Conservation (phyloP, 2,888 invertebrate species). For the Oxystoma pomonae region DNA sequence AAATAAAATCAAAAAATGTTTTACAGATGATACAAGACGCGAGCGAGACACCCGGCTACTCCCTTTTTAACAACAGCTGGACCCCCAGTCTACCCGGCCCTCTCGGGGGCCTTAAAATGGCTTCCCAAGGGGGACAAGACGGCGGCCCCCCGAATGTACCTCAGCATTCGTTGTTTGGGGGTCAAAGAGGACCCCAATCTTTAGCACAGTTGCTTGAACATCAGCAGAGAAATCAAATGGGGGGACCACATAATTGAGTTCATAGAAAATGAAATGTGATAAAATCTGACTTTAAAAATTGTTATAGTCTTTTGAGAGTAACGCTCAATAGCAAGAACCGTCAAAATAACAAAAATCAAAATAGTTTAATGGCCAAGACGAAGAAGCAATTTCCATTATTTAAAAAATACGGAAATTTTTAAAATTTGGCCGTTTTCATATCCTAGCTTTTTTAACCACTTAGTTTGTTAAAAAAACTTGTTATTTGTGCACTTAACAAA, state of each 20-base stretch:
- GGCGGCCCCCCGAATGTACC: slow-evolving; percentile 25
- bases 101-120: slow-evolving; percentile 30
- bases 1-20: too few species aligned
- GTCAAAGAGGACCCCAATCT: slow-evolving; percentile 73
- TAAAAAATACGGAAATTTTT: too few species aligned
- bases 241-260: slow-evolving; percentile 3
- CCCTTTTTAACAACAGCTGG: slow-evolving; percentile 47
- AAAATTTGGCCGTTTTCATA: too few species aligned
- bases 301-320: too few species aligned
- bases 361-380: too few species aligned
- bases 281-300: not conserved
- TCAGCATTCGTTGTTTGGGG: slow-evolving; percentile 64
- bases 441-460: too few species aligned
- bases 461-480: too few species aligned
- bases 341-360: too few species aligned
- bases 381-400: too few species aligned
- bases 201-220: slow-evolving; percentile 76
- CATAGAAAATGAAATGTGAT: not conserved
- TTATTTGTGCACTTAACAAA: too few species aligned
- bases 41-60: slow-evolving; percentile 37
- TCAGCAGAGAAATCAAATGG: slow-evolving; percentile 55
- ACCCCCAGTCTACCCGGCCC: slow-evolving; percentile 42
- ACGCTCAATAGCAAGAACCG: too few species aligned
- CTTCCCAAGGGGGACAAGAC: slow-evolving; percentile 18
- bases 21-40: slow-evolving; percentile 8